phyloP scores from a whole-genome alignment of 2,888 invertebrate species.

The Teinopalpus imperialis region DNA sequence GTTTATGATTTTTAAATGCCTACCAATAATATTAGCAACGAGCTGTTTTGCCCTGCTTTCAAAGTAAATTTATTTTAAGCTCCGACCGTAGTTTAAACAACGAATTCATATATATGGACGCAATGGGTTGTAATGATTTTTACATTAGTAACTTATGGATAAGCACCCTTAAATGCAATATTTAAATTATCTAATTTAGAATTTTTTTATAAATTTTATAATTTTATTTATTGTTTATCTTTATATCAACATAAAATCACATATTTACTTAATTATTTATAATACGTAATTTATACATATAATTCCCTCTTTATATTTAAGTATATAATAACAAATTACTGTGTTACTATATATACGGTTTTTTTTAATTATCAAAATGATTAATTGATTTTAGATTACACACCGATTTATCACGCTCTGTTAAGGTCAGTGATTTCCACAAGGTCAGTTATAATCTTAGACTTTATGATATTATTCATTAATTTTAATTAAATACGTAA shows the following conservation, averaged over 20 bases:
- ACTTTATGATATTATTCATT: too few species aligned
- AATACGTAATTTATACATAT: too few species aligned
- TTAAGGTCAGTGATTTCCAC: constrained; percentile 2
- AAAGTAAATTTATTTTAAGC: constrained; percentile 67
- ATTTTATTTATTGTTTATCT: too few species aligned
- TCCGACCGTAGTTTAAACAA: constrained; percentile 60
- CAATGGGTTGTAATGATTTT: constrained; percentile 70
- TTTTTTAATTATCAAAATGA: constrained; percentile 11
- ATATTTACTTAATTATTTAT: too few species aligned
- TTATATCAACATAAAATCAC: too few species aligned
- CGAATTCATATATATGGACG: constrained; percentile 58
- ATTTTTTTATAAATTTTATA: too few species aligned
- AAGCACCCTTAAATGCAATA: constrained; percentile 27
- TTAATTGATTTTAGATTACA: constrained; percentile 8
- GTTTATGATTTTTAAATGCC: constrained; percentile 18
- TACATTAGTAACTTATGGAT: constrained; percentile 48
- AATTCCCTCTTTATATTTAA: too few species aligned
- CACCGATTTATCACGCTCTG: constrained; percentile 11
- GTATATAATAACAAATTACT: too few species aligned
- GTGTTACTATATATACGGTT: too few species aligned
- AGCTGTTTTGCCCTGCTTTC: constrained; percentile 44
- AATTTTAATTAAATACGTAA: too few species aligned
- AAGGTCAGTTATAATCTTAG: background rate
- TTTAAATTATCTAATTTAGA: background rate
- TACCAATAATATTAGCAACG: constrained; percentile 34